Evolutionary conservation across 1,140 invertebrate genomes (phyloP).

Genomic region (Brachionus koreanus): DNA sequence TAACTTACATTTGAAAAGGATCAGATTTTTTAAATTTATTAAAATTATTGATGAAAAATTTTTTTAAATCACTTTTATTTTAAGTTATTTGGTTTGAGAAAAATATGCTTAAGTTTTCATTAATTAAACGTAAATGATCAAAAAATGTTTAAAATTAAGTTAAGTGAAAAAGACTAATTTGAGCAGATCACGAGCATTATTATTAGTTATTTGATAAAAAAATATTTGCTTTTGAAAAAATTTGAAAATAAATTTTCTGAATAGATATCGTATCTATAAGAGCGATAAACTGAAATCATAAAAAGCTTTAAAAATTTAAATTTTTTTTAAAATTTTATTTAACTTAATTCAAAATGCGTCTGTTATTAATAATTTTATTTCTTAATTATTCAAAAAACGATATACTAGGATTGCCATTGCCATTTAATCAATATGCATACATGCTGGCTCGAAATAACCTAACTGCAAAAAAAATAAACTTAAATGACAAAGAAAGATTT

Average conservation of each 20-base stretch:
- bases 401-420: background rate
- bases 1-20: too few species aligned
- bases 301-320: background rate
- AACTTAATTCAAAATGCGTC: background rate
- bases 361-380: background rate
- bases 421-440: constrained; percentile 42
- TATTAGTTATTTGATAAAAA: background rate
- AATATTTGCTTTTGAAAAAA: background rate
- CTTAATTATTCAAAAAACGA: background rate
- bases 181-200: background rate
- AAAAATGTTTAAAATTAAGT: background rate
- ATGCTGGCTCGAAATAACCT: constrained; percentile 32
- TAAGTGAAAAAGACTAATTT: background rate
- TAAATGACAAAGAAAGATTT: constrained; percentile 38
- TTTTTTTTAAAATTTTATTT: background rate
- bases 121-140: background rate
- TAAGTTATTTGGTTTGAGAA: background rate
- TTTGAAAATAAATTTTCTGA: background rate
- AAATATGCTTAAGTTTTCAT: background rate
- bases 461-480: background rate
- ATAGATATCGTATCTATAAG: background rate
- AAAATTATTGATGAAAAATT: background rate
- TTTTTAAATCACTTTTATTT: background rate
- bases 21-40: too few species aligned
- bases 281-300: background rate